phyloP scores from a whole-genome alignment of 2,113 vertebrate species.

The Sporophila hypoxantha region DNA sequence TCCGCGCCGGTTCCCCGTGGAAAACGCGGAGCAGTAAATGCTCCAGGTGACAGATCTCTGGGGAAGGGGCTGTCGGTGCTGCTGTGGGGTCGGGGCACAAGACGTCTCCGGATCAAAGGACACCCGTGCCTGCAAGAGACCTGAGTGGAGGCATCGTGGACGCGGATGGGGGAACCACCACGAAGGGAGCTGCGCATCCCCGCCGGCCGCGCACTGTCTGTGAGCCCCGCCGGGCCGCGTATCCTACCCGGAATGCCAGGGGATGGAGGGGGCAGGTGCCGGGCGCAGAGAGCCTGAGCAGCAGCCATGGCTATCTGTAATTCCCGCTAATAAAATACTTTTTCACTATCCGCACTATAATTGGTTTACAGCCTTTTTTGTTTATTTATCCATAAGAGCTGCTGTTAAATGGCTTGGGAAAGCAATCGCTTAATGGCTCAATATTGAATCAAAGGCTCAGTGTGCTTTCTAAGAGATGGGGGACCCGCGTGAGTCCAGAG shows the following conservation, averaged over 20 bases:
- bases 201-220: rapidly evolving
- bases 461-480: slow-evolving; percentile 8
- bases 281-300: background rate
- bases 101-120: background rate
- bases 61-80: background rate
- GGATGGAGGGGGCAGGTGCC: background rate
- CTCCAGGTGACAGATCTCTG: background rate
- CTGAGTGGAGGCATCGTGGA: background rate
- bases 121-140: background rate
- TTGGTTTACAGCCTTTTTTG: slow-evolving; percentile 86
- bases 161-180: rapidly evolving
- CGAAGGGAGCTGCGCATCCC: background rate
- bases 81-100: background rate
- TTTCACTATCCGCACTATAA: slow-evolving; percentile 83
- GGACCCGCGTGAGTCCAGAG: slow-evolving; percentile 7
- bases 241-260: background rate
- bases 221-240: background rate
- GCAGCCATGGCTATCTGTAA: slow-evolving; percentile 55
- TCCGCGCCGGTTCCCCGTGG: background rate
- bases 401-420: slow-evolving; percentile 88
- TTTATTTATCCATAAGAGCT: slow-evolving; percentile 85
- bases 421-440: slow-evolving; percentile 85
- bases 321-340: slow-evolving; percentile 85
- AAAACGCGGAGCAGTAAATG: slow-evolving; percentile 34
- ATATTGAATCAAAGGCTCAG: slow-evolving; percentile 69